Conservation (phyloP, 2,797 vertebrate genomes). For the Rhinatrema bivittatum region DNA sequence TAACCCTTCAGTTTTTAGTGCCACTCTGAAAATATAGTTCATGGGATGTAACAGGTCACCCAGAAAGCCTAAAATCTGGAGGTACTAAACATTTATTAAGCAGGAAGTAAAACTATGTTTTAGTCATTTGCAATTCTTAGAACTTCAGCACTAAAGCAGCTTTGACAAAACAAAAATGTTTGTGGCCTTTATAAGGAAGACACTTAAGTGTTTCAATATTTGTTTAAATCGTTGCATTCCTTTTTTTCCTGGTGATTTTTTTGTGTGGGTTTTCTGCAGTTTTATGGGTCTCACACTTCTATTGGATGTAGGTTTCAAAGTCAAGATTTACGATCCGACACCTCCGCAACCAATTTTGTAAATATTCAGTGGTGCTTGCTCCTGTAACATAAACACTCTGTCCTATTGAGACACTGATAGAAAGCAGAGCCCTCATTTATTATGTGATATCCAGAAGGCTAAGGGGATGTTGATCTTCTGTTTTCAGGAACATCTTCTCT, state of each 20-base stretch:
- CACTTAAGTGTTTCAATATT: constrained; percentile 56
- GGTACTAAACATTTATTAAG: no score
- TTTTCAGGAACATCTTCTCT: constrained; percentile 64
- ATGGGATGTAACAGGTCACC: no score
- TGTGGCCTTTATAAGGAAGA: constrained; percentile 47
- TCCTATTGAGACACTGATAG: constrained; percentile 60
- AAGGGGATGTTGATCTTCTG: constrained; percentile 65
- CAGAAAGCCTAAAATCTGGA: no score
- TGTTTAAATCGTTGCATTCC: constrained; percentile 54
- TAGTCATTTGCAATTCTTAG: constrained; percentile 24
- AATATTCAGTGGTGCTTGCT: constrained; percentile 64
- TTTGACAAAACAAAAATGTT: constrained; percentile 50
- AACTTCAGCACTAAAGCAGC: constrained; percentile 25
- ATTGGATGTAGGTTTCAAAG: constrained; percentile 60
- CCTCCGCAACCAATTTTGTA: constrained; percentile 67
- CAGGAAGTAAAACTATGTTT: constrained; percentile 27
- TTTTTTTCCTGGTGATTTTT: no score
- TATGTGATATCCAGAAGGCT: constrained; percentile 53
- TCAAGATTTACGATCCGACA: constrained; percentile 66
- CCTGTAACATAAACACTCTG: constrained; percentile 62
- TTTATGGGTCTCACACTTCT: no score
- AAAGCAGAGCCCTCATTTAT: constrained; percentile 67
- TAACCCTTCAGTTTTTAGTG: no score
- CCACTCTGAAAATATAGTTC: no score
- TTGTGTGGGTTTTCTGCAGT: no score